A percentile compares a stretch with the other conserved stretches of the same genome.
These are phyloP conservation scores for Cirrhinus molitorella DNA, from an alignment of 2,797 vertebrate species.

Conservation along the genomic window DNA sequence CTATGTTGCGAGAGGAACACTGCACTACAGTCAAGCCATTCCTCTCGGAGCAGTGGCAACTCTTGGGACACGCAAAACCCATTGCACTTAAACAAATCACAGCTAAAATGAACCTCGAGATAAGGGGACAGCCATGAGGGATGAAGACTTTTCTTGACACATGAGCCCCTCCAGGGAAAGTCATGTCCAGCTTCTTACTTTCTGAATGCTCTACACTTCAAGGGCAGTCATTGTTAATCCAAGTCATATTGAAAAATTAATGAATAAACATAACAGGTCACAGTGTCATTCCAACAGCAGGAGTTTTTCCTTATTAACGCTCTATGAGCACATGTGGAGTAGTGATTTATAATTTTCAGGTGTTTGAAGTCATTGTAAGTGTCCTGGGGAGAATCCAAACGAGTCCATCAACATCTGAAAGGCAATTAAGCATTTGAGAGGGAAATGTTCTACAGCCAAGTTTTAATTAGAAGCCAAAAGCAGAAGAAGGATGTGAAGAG, in stretches of 20 bases:
- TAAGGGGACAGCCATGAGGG: conserved; percentile 56
- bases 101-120: conserved; percentile 68
- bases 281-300: conserved; percentile 2
- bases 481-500: conserved; percentile 41
- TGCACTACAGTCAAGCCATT: conserved; percentile 85
- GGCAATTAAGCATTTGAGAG: conserved; percentile 34
- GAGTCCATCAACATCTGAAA: conserved; percentile 26
- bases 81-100: conserved; percentile 60
- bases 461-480: conserved; percentile 45
- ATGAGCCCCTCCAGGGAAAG: conserved; percentile 63
- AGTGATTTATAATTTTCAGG: conserved; percentile 15
- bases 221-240: conserved; percentile 64
- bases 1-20: conserved; percentile 86
- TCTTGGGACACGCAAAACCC: conserved; percentile 81
- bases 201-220: conserved; percentile 66
- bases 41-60: conserved; percentile 87
- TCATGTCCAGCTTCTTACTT: conserved; percentile 72
- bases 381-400: conserved; percentile 40
- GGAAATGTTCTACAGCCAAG: conserved; percentile 16
- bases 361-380: conserved; percentile 37
- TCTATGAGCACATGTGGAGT: conserved; percentile 33
- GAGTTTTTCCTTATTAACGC: conserved; percentile 54
- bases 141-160: conserved; percentile 64
- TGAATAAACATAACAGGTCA: conserved; percentile 25
- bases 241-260: conserved; percentile 41